Evolutionary conservation across 2,797 vertebrate species (phyloP).

Genomic region (Numenius phaeopus): DNA sequence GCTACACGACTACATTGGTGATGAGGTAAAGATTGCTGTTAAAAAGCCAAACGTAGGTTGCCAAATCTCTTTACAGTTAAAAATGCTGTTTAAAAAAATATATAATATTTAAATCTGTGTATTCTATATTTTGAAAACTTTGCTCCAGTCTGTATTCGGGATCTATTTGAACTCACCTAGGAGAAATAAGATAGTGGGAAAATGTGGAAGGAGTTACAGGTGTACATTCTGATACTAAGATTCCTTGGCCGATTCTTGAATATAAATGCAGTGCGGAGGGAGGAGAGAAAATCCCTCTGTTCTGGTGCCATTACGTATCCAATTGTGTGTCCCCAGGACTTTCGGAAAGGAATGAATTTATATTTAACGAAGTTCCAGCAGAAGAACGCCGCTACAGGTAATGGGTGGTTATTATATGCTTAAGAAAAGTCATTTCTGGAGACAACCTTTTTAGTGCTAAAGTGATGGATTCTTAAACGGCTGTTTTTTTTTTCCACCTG

Average conservation of each 20-base stretch:
- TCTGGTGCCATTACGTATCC: not conserved
- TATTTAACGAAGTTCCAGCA: slow-evolving; percentile 97
- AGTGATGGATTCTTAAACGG: not conserved
- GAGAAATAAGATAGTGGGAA: not conserved
- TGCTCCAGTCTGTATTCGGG: not conserved
- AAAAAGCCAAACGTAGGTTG: not conserved
- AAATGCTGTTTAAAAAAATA: accelerated
- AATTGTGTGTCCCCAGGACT: slow-evolving; percentile 85
- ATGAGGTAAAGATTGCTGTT: slow-evolving; percentile 84
- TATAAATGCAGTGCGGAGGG: not conserved
- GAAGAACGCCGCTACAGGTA: slow-evolving; percentile 98
- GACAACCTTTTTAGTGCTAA: not conserved
- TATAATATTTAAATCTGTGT: too few species aligned
- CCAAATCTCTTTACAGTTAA: not conserved
- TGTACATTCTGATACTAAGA: not conserved
- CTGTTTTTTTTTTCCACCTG: not conserved
- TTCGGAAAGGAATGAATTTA: slow-evolving; percentile 97
- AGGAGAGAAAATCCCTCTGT: not conserved
- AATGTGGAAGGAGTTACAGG: not conserved
- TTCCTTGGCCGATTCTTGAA: not conserved
- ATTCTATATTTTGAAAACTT: not conserved
- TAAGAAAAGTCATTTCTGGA: not conserved
- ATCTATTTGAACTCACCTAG: not conserved
- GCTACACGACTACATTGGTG: slow-evolving; percentile 97
- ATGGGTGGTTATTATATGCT: not conserved